Base-by-base conservation (phyloP, 2,113 vertebrate genomes). In the Bubo scandiacus region DNA sequence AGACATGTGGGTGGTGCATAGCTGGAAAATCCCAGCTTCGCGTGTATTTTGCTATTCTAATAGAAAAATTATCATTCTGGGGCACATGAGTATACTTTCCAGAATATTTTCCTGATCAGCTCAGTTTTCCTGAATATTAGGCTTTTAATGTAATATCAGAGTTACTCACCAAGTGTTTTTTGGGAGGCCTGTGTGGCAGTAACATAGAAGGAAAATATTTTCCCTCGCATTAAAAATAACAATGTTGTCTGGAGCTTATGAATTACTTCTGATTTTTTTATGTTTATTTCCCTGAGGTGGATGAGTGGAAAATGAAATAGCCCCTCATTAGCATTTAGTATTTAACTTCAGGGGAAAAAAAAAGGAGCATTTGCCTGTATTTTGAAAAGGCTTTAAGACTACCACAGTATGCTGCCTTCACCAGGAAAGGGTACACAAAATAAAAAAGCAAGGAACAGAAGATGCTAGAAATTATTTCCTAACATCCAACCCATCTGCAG, bases 151-250 rank as follows among this genome's bases (percentile, higher is more conserved):
- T 68, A 86, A 30, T 34, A 85, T n/a, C 38, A 75, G 57, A 80
- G 43, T 77, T 80, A 90, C 25, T 68, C 36, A 90, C 27, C 38
- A 77, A 86, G 36, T 32, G 23, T 45, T 89, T 42, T 78, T 89
- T 80, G 66, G 36, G 67, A 94, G 32, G 27, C 21, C 49, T 92
- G 30, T 45, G 54, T 38, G 40, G 43, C 57, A 89, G 61, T 36
- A 86, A 71, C 18, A 62, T 11, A 63, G 68, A 78, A 51, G 65
- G 61, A 97, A 96, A 92, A 59, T 75, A 74, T 86, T 87, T 92
- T 78, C 12, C 17, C 42, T 86, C 5, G 0, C 45, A 61, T 79
- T 68, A 71, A 75, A 63, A 61, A 40, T 63, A 95, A 36, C 19
- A 73, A 15, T 45, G 13, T 58, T 84, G 45, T 84, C 78, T 89